Percentiles rank a stretch among this genome's conserved stretches.
Conservation (phyloP, 92 coral and sea anemone species). For the Micromussa lordhowensis region DNA sequence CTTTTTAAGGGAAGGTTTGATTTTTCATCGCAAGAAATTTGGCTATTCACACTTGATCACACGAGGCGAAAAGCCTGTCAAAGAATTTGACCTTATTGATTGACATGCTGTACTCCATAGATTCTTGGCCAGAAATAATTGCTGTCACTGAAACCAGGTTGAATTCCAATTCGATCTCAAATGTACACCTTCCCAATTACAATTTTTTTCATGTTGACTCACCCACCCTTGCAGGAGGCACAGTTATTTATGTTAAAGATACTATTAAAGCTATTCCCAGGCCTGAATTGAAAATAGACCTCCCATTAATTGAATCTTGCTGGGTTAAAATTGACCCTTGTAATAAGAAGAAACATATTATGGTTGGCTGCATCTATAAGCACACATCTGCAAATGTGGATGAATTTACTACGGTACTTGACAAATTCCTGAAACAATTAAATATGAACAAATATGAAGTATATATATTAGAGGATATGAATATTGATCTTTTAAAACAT, state of each 20-base stretch:
- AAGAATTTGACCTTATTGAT: neutral
- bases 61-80: too few relatives aligned
- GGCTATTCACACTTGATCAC: too few relatives aligned
- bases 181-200: conserved; percentile 5
- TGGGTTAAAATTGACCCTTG: neutral
- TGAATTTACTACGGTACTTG: neutral
- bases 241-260: neutral
- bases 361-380: neutral
- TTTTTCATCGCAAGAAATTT: too few relatives aligned
- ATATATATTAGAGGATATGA: too few relatives aligned
- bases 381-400: conserved; percentile 6
- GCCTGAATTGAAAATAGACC: too few relatives aligned
- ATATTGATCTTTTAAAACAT: too few relatives aligned
- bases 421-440: neutral
- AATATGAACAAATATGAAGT: too few relatives aligned
- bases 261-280: too few relatives aligned
- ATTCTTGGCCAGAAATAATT: neutral
- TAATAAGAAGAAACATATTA: too few relatives aligned
- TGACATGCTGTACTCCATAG: conserved; percentile 14
- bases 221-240: neutral
- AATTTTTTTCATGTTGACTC: conserved; percentile 3
- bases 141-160: neutral
- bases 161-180: neutral
- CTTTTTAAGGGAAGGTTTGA: too few relatives aligned
- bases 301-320: conserved; percentile 5